phyloP scores from a whole-genome alignment of 2,888 invertebrate genomes.

The Chouioia cunea region DNA sequence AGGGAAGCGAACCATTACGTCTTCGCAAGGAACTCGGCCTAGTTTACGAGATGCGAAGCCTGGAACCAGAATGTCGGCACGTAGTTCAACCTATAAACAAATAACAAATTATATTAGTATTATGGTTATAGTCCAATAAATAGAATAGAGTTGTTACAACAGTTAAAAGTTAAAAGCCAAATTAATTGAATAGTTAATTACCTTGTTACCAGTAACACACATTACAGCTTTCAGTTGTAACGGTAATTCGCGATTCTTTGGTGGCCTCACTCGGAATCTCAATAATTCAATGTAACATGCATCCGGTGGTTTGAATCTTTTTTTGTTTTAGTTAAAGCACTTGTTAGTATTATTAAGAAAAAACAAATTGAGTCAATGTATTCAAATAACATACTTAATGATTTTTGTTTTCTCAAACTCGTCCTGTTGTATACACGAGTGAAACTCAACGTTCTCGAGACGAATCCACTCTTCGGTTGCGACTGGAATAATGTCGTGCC shows the following conservation, averaged over 20 bases:
- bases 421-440: constrained; percentile 91
- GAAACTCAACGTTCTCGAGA: constrained; percentile 93
- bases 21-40: constrained; percentile 97
- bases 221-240: constrained; percentile 92
- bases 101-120: not conserved
- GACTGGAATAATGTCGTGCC: constrained; percentile 98
- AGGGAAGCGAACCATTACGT: constrained; percentile 95
- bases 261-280: constrained; percentile 95
- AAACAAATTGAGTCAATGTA: not conserved
- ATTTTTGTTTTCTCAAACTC: constrained; percentile 88
- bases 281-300: constrained; percentile 97
- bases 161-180: not conserved
- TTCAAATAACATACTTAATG: constrained; percentile 76
- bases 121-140: not conserved
- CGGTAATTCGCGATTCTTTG: constrained; percentile 96
- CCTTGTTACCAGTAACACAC: constrained; percentile 88
- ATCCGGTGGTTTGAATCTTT: constrained; percentile 94
- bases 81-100: constrained; percentile 83
- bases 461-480: constrained; percentile 99
- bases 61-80: constrained; percentile 95
- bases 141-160: not conserved
- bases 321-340: constrained; percentile 49
- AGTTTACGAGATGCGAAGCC: constrained; percentile 96
- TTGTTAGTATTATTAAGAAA: constrained; percentile 21
- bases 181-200: constrained; percentile 55